Evolutionary conservation across 2,797 vertebrate genomes (phyloP).

Genomic region (Coregonus ussuriensis): DNA sequence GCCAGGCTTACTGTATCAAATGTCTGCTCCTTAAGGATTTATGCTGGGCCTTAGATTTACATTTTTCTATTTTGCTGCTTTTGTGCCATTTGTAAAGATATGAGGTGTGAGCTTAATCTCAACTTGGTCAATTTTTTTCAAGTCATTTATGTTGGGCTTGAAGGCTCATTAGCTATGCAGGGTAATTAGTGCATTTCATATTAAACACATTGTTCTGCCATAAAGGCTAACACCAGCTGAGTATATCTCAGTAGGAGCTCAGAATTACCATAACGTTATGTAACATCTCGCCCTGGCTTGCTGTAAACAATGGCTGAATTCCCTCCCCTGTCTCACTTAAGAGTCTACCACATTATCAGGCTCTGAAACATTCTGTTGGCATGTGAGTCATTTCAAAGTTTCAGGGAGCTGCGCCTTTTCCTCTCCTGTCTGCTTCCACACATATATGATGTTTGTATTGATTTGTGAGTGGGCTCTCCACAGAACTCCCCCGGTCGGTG

Average conservation of each 20-base stretch:
- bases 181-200: slow-evolving; percentile 44
- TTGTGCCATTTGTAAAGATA: neutral
- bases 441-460: slow-evolving; percentile 41
- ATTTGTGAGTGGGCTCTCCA: slow-evolving; percentile 34
- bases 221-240: slow-evolving; percentile 47
- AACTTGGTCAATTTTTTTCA: slow-evolving; percentile 16
- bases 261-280: slow-evolving; percentile 23
- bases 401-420: slow-evolving; percentile 31
- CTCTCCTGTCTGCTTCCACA: slow-evolving; percentile 4
- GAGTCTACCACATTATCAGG: no score
- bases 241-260: neutral
- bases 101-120: neutral
- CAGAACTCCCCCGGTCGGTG: slow-evolving; percentile 4
- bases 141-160: slow-evolving; percentile 33
- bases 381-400: no score
- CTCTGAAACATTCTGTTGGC: no score
- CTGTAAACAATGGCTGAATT: slow-evolving; percentile 30
- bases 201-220: slow-evolving; percentile 27
- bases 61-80: slow-evolving; percentile 19
- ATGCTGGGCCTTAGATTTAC: no score
- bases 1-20: no score
- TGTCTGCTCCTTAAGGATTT: no score
- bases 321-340: slow-evolving; percentile 21
- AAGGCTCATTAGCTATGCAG: slow-evolving; percentile 2
- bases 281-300: slow-evolving; percentile 17